Conservation (phyloP, 2,113 vertebrate genomes). For the Paracyprichromis sp. region DNA sequence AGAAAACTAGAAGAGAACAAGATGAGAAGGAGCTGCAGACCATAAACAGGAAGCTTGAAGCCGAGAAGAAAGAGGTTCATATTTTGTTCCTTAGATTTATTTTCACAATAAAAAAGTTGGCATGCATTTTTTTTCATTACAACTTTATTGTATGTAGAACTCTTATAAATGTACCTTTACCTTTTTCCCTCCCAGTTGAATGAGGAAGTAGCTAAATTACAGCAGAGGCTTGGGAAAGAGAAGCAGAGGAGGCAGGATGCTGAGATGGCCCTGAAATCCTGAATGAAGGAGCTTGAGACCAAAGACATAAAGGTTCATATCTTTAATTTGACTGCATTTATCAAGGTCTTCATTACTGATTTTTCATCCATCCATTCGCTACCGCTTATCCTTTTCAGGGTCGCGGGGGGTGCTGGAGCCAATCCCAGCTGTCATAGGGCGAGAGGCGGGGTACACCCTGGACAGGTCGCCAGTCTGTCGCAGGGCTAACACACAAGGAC, state of each 20-base stretch:
- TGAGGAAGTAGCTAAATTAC: neutral
- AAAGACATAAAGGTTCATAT: neutral
- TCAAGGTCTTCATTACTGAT: neutral
- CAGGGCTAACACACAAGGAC: too few relatives aligned
- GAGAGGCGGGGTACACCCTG: too few relatives aligned
- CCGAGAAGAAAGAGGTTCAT: neutral
- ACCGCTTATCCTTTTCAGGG: too few relatives aligned
- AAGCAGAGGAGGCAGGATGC: neutral
- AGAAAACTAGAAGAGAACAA: neutral
- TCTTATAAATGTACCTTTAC: rapidly evolving
- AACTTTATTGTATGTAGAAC: neutral
- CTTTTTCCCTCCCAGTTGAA: neutral
- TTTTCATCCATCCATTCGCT: neutral
- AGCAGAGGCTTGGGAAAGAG: neutral
- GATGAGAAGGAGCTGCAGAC: neutral
- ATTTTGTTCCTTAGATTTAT: neutral
- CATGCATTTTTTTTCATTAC: neutral
- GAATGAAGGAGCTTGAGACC: neutral
- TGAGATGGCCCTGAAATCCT: neutral
- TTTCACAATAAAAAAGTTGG: neutral
- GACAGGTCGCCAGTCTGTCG: too few relatives aligned
- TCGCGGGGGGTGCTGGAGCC: too few relatives aligned
- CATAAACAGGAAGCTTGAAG: neutral
- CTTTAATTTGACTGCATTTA: neutral
- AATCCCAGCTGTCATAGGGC: too few relatives aligned